A percentile compares a stretch with the other conserved stretches of the same genome.
Conservation (phyloP, 2,797 vertebrate genomes). For the Parauchenoglanis ngamensis region DNA sequence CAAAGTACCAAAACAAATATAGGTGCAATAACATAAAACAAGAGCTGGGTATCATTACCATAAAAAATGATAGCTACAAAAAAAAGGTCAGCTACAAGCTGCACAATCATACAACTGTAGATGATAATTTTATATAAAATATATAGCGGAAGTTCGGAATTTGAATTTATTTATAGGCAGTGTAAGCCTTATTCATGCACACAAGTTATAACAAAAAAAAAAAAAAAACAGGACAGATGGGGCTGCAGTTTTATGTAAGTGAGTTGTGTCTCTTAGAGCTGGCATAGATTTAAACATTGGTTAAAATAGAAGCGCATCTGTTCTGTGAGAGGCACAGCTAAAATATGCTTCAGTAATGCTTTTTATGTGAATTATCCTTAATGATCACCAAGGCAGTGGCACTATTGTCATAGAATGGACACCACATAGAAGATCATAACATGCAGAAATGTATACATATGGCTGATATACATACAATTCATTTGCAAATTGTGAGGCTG, state of each 20-base stretch:
- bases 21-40: background rate
- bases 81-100: background rate
- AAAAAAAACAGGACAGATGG: slow-evolving; percentile 6
- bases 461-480: background rate
- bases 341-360: slow-evolving; percentile 9
- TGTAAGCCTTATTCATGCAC: background rate
- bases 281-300: slow-evolving; percentile 21
- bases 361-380: background rate
- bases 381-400: background rate
- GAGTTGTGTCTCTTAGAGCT: slow-evolving; percentile 6
- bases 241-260: slow-evolving; percentile 22
- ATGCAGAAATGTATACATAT: background rate
- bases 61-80: background rate
- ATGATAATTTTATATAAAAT: background rate
- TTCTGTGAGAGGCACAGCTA: background rate
- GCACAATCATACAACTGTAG: background rate
- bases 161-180: background rate
- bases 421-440: background rate
- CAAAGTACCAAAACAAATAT: background rate
- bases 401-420: background rate
- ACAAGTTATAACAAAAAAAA: background rate
- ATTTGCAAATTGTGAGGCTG: background rate
- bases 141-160: background rate
- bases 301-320: slow-evolving; percentile 23
- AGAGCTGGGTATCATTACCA: background rate